phyloP scores from a whole-genome alignment of 2,113 vertebrate genomes.

The Pholis gunnellus region DNA sequence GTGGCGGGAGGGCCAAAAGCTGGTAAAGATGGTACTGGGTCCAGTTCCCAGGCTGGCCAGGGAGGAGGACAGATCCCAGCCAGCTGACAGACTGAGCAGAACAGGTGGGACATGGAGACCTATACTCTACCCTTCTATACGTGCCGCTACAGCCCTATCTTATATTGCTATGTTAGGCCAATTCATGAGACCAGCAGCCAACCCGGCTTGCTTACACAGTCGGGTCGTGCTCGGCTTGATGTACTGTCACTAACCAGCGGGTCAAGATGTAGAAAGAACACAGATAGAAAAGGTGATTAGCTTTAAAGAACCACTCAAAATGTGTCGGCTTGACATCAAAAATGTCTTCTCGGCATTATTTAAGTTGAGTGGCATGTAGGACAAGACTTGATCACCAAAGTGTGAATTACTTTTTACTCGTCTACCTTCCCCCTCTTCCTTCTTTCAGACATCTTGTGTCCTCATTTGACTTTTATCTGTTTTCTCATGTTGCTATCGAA shows the following conservation, averaged over 20 bases:
- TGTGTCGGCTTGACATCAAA: neutral
- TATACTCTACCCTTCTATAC: constrained; percentile 40
- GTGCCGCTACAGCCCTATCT: neutral
- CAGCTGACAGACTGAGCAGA: constrained; percentile 79
- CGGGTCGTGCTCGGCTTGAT: neutral
- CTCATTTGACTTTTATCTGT: neutral
- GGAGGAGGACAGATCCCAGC: constrained; percentile 79
- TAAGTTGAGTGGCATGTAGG: neutral
- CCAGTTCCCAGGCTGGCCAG: constrained; percentile 83
- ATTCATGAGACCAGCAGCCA: neutral
- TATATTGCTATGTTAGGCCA: constrained; percentile 5
- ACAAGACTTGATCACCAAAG: neutral
- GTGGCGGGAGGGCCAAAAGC: constrained; percentile 94
- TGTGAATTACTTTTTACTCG: constrained; percentile 2
- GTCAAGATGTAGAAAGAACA: constrained; percentile 3
- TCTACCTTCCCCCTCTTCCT: neutral
- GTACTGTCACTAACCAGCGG: neutral
- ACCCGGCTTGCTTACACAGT: neutral
- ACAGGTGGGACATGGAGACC: constrained; percentile 78
- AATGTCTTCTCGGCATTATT: constrained; percentile 5
- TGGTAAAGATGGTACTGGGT: constrained; percentile 93
- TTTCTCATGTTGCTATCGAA: neutral
- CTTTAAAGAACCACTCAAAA: constrained; percentile 6
- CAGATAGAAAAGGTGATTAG: neutral
- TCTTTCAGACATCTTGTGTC: neutral